Evolutionary conservation across 2,113 vertebrate species (phyloP), one percentile per base, ranked within the genome.

Genomic region (Melanerpes aurifrons): DNA sequence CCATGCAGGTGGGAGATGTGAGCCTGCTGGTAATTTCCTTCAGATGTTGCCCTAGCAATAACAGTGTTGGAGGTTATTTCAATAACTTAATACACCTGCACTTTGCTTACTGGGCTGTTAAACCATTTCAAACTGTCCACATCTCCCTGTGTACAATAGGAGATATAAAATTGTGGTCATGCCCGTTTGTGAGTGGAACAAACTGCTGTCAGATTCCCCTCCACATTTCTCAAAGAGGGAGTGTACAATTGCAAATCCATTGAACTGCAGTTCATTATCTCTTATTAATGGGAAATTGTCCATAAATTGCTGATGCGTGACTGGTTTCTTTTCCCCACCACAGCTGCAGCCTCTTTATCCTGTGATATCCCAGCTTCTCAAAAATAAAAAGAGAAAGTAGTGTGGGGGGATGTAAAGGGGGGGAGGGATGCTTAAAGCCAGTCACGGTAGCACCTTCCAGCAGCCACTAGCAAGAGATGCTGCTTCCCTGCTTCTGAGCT

Each of bases 281-380:
- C 93, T 97, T 97, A 97, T 98, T 98, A 97, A 98, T 97, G 95
- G 97, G 86, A 98, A 98, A 97, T 97, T 98, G 97, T 95, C 93
- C 92, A 95, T 97, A 97, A 97, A 98, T 98, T 97, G 97, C 94
- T 37, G 89, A 98, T 97, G 97, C 96, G 62, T 97, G 97, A 96
- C 97, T 94, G 89, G 82, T 93, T 96, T 97, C 66, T 70, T 69
- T 57, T 37, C 93, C 95, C 95, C 88, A 96, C 95, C 96, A 96
- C 97, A 98, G 97, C 97, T 97, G 97, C 96, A 96, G 77, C 86
- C 94, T 94, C 70, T 98, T 97, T 97, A 96, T 97, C 89, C 92
- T 92, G 73, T 67, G 80, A 89, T 97, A 85, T 88, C 93, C 93
- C 25, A 82, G 77, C 82, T 89, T 96, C 94, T 93, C 62, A 82